Percentiles rank a stretch among this genome's conserved stretches.
phyloP scores from a whole-genome alignment of 2,113 vertebrate species.

The zebrafish (Danio rerio) region GRCz12tu NC_133190.1:11904001-11904500 shows the following conservation, averaged over 20 bases:
- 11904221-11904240: neutral
- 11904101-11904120: conserved; percentile 48
- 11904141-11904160: neutral
- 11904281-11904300: too few relatives aligned
- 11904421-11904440: too few relatives aligned
- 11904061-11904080: conserved; percentile 28
- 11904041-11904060: conserved; percentile 35
- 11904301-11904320: too few relatives aligned
- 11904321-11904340: too few relatives aligned
- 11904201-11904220: neutral
- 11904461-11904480: too few relatives aligned
- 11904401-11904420: too few relatives aligned
- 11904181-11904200: neutral
- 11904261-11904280: too few relatives aligned
- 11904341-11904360: too few relatives aligned
- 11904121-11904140: conserved; percentile 25
- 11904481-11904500: too few relatives aligned
- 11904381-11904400: too few relatives aligned
- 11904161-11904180: neutral
- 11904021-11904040: conserved; percentile 50
- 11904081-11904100: conserved; percentile 51
- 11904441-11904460: too few relatives aligned
- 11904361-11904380: too few relatives aligned
- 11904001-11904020: conserved; percentile 27
- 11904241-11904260: neutral